Evolutionary conservation across 2,113 vertebrate genomes (phyloP).

Genomic region (Corydoras maculifer): DNA sequence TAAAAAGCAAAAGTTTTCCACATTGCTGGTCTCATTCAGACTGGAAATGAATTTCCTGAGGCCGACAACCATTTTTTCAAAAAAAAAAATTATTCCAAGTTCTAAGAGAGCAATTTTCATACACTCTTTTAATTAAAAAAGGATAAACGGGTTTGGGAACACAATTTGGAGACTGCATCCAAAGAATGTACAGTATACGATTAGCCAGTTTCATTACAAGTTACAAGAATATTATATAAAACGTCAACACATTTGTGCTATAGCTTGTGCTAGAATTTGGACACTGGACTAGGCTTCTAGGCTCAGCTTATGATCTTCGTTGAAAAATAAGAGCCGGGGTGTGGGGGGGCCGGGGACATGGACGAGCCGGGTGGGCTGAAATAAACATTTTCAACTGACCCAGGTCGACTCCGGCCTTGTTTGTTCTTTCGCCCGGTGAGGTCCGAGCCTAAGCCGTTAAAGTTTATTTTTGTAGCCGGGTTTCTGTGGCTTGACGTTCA

Average conservation of each 20-base stretch:
- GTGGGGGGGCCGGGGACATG: not conserved
- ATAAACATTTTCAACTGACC: conserved; percentile 75
- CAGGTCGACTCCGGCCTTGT: conserved; percentile 73
- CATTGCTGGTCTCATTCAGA: conserved; percentile 93
- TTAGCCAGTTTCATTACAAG: too few relatives aligned
- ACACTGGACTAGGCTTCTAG: not conserved
- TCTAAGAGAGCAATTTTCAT: conserved; percentile 59
- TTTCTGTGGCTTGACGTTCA: conserved; percentile 65
- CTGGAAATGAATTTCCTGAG: conserved; percentile 93
- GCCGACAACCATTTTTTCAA: conserved; percentile 69
- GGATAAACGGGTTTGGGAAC: conserved; percentile 39
- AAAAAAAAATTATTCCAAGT: conserved; percentile 53
- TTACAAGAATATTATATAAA: too few relatives aligned
- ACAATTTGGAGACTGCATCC: too few relatives aligned
- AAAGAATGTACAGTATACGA: too few relatives aligned
- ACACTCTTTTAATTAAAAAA: conserved; percentile 49
- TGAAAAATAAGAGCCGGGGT: conserved; percentile 13
- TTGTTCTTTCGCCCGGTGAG: conserved; percentile 78
- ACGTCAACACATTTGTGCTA: too few relatives aligned
- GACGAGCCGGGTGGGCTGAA: conserved; percentile 50
- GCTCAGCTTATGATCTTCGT: not conserved
- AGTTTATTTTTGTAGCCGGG: conserved; percentile 78
- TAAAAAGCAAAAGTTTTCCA: conserved; percentile 95
- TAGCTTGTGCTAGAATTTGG: not conserved
- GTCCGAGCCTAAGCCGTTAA: conserved; percentile 65